Conservation (phyloP, 2,888 invertebrate species). For the Lagria hirta region DNA sequence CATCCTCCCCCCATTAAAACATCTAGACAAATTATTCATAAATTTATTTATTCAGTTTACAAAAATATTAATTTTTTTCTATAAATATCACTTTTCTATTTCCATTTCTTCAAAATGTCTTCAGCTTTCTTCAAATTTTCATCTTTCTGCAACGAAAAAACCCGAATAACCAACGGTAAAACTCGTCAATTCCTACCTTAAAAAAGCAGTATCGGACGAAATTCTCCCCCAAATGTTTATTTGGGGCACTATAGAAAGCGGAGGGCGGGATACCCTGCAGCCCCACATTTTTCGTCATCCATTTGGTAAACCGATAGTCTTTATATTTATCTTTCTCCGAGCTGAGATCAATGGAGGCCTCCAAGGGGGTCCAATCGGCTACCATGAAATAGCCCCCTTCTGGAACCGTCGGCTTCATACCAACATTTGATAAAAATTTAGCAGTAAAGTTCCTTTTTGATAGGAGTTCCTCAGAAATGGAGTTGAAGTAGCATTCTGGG, state of each 20-base stretch:
- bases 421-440: conserved; percentile 72
- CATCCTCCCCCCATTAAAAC: no score
- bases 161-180: no score
- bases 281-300: conserved; percentile 91
- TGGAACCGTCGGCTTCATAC: conserved; percentile 89
- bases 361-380: conserved; percentile 86
- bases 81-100: conserved; percentile 29
- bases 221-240: conserved; percentile 82
- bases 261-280: conserved; percentile 92
- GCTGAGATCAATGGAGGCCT: conserved; percentile 66
- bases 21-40: no score
- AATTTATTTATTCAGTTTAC: neutral
- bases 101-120: conserved; percentile 66
- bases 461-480: conserved; percentile 71
- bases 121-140: conserved; percentile 69
- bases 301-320: conserved; percentile 93
- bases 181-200: conserved; percentile 73
- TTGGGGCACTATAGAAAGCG: conserved; percentile 82
- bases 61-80: neutral
- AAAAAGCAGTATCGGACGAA: conserved; percentile 93
- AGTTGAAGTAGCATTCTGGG: conserved; percentile 81
- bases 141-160: conserved; percentile 69
- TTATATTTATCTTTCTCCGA: conserved; percentile 71
- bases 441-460: conserved; percentile 80
- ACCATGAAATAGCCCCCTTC: conserved; percentile 98